phyloP scores from a whole-genome alignment of 1,140 invertebrate species.

The Ladona fulva region DNA sequence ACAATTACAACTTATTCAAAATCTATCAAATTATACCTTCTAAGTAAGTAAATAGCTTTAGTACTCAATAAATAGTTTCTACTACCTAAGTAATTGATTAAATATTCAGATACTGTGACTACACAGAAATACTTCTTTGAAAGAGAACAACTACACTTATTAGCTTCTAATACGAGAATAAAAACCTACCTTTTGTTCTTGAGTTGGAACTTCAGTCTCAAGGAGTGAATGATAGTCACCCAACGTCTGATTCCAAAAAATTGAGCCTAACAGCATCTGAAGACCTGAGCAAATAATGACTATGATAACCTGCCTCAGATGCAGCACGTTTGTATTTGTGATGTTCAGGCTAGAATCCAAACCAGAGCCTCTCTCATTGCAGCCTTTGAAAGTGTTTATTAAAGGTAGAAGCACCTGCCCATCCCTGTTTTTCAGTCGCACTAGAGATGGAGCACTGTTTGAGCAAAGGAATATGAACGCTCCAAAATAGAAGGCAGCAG shows the following conservation, averaged over 20 bases:
- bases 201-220: constrained; percentile 47
- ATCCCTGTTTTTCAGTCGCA: not conserved
- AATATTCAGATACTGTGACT: no score
- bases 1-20: no score
- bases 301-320: not conserved
- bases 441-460: not conserved
- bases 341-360: not conserved
- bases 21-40: no score
- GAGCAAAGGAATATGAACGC: constrained; percentile 50
- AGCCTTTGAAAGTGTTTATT: not conserved
- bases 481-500: constrained; percentile 53
- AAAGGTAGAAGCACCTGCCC: not conserved
- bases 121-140: not conserved
- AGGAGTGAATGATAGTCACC: constrained; percentile 63
- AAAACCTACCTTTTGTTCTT: constrained; percentile 30
- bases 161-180: no score
- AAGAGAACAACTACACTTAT: not conserved
- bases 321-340: not conserved
- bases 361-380: not conserved
- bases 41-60: no score
- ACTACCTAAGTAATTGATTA: not conserved
- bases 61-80: not conserved
- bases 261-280: constrained; percentile 59
- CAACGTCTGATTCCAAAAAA: constrained; percentile 73
- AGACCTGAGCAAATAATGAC: constrained; percentile 25